phyloP scores from a whole-genome alignment of 2,797 vertebrate species.

The Pantherophis alleghaniensis region DNA sequence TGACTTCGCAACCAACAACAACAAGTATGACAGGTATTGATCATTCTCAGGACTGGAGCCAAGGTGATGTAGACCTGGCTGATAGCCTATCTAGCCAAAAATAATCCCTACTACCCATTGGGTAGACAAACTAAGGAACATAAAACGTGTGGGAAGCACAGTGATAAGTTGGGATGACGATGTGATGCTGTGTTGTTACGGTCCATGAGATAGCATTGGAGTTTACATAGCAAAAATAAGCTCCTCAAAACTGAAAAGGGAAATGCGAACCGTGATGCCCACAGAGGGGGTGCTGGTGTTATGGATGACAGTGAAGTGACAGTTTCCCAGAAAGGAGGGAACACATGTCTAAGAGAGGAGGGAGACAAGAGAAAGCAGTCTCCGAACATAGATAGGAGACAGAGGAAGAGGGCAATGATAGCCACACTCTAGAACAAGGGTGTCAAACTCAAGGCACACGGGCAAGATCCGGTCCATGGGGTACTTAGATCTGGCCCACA shows the following conservation, averaged over 20 bases:
- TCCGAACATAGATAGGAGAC: not conserved
- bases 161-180: not conserved
- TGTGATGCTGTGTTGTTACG: not conserved
- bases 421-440: not conserved
- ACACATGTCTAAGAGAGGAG: not conserved
- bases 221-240: not conserved
- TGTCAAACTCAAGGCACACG: no score
- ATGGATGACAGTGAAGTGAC: not conserved
- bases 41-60: not conserved
- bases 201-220: not conserved
- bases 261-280: not conserved
- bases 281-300: not conserved
- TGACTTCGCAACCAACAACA: no score
- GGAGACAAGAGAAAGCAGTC: not conserved
- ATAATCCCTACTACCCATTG: not conserved
- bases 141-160: not conserved
- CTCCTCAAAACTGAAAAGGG: not conserved
- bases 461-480: no score
- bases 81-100: not conserved
- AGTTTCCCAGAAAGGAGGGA: not conserved
- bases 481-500: no score
- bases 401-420: not conserved
- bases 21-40: not conserved
- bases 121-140: not conserved
- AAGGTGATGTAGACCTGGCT: not conserved